Evolutionary conservation across 1,140 invertebrate genomes (phyloP), one percentile per base, ranked within the genome.

Genomic region (Pantala flavescens): DNA sequence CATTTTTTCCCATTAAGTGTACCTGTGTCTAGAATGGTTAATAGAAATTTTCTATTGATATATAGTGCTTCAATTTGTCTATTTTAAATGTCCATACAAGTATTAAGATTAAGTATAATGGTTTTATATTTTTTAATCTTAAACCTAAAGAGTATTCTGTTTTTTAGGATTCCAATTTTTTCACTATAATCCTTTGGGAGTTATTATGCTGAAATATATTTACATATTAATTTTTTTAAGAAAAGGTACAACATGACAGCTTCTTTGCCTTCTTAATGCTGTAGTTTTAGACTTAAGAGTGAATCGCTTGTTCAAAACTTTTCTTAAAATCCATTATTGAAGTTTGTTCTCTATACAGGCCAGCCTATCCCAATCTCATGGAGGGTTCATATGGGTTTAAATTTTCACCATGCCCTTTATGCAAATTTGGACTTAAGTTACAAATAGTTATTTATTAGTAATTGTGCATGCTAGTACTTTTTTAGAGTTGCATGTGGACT

Each of bases 361-460:
- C n/a, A 63, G 49, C 49, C 49, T 63, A 63, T 63, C 49, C 49
- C 49, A 63, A 63, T 63, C 49, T 63, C 49, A 63, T 63, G 49
- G 49, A 63, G 49, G 16, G 49, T 63, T 16, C 5, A 63, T 14
- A 21, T 63, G 49, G 49, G 49, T 63, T 63, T 63, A 63, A 19
- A 19, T 63, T 63, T 12, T 19, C 49, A 63, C 49, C 9, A 49
- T 19, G 49, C 49, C 49, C 28, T 63, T 63, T 63, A 16, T 63
- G 16, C 49, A 63, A 7, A 63, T 63, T 3, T 21, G n/a, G 49
- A 12, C 49, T 63, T 63, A 63, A 16, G n/a, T 63, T 63, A 63
- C 16, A 19, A 12, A 7, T 63, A 63, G 16, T 19, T 7, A 7
- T 63, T 3, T 63, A 1, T 7, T 63, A 63, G 49, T 63, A 63